phyloP scores from a whole-genome alignment of 2,113 vertebrate genomes.

The Thalassoma bifasciatum region DNA sequence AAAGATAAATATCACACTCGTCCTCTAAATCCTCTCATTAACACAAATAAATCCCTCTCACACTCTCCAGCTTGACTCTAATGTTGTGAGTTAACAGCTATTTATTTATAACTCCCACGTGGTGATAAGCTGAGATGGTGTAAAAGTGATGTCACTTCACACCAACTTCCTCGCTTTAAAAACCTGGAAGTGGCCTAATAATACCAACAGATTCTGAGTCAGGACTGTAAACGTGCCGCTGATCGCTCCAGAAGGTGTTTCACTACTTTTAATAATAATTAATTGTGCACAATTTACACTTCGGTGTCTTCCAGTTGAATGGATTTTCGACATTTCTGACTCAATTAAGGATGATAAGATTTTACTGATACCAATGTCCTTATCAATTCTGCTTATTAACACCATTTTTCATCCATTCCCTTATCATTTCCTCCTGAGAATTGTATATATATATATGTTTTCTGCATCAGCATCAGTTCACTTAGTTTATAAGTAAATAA shows the following conservation, averaged over 20 bases:
- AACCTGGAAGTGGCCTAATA: not conserved
- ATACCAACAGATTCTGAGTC: not conserved
- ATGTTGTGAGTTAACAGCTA: conserved; percentile 27
- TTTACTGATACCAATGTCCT: no score
- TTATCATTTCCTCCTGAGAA: no score
- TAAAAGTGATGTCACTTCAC: not conserved
- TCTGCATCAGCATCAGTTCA: no score
- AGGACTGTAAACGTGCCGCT: not conserved
- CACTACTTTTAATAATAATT: not conserved
- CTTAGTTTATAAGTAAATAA: no score
- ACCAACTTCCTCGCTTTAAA: not conserved
- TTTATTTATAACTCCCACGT: conserved; percentile 22
- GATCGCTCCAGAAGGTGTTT: not conserved
- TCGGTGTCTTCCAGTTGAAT: no score
- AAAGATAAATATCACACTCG: conserved; percentile 17
- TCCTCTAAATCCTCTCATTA: conserved; percentile 10
- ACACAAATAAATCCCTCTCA: conserved; percentile 16
- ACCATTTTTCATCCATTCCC: no score
- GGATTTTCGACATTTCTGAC: no score
- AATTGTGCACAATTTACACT: no score
- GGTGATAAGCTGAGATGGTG: conserved; percentile 4
- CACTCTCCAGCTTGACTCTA: conserved; percentile 11
- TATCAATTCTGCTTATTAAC: no score
- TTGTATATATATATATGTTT: no score
- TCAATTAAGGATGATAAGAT: no score